Evolutionary conservation across 2,113 vertebrate genomes (phyloP), one percentile per base, ranked within the genome.

Genomic region (Corapipo altera): DNA sequence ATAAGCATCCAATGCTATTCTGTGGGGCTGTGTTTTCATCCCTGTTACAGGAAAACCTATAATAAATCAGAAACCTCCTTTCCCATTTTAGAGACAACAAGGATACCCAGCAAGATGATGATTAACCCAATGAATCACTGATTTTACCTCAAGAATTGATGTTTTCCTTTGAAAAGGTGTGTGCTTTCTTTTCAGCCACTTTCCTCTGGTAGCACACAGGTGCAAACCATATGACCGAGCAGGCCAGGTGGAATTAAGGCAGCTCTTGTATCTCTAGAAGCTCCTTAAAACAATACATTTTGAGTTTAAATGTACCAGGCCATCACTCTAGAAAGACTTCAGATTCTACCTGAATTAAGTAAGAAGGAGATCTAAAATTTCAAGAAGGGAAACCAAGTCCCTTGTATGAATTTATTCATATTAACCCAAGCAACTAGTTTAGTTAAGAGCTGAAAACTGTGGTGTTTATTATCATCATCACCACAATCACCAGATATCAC

Each of bases 31-130:
- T 74, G 30, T 43, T 79, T 95, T 88, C 85, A 95, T 87, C 70
- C 41, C 39, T 95, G 18, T 82, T 95, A 81, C 23, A 95, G 52
- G 64, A 96, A 97, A 73, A 75, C 16, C 44, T 93, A 28, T 78
- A 93, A 85, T 57, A 81, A 83, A 93, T 59, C 52, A 94, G 46
- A 81, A 77, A 26, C 8, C 55, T 91, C 35, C 28, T 75, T 86
- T 89, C 24, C 76, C 65, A 76, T 93, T 96, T 96, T 94, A 95
- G 76, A 76, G 41, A 88, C 32, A 95, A 62, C n/a, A 92, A 51
- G 33, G 75, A 76, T 88, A 84, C 8, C 23, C 88, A 90, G 49
- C 18, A 95, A 89, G 57, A 89, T 59, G 12, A 81, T 59, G 57
- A 92, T 74, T 80, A 96, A 96, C 37, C 16, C 37, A 46, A 26